Conservation (phyloP, 2,888 invertebrate genomes). For the Lasioglossum leucozonium region DNA sequence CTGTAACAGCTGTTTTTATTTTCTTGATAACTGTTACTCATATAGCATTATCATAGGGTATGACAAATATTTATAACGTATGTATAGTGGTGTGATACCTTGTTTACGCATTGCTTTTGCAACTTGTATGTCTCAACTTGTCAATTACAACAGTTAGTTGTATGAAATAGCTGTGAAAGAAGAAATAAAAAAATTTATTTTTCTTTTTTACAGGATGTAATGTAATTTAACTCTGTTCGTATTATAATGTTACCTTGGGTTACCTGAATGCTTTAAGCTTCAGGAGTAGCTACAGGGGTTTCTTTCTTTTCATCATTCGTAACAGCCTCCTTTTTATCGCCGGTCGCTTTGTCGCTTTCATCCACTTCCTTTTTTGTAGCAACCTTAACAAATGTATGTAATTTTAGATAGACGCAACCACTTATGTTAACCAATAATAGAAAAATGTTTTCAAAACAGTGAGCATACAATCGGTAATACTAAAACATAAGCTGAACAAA, state of each 20-base stretch:
- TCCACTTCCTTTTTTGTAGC: slow-evolving; percentile 81
- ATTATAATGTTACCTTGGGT: slow-evolving; percentile 58
- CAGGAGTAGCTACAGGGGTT: slow-evolving; percentile 80
- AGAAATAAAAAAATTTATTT: slow-evolving; percentile 25
- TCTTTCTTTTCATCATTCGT: slow-evolving; percentile 81
- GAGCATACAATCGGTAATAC: background rate
- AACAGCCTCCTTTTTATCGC: slow-evolving; percentile 79
- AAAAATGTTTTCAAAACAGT: background rate
- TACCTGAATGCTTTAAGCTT: slow-evolving; percentile 77
- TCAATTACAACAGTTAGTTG: slow-evolving; percentile 71
- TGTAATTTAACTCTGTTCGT: background rate
- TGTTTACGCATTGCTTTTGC: slow-evolving; percentile 70
- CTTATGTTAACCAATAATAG: background rate
- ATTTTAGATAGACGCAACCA: slow-evolving; percentile 1
- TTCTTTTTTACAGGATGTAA: background rate
- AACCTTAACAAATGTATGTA: slow-evolving; percentile 72
- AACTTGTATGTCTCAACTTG: slow-evolving; percentile 71
- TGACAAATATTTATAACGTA: slow-evolving; percentile 78
- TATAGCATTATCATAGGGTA: slow-evolving; percentile 77
- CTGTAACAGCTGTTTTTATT: slow-evolving; percentile 66
- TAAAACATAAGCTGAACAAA: background rate
- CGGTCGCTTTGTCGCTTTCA: slow-evolving; percentile 75
- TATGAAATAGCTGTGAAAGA: slow-evolving; percentile 61
- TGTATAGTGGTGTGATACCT: slow-evolving; percentile 73
- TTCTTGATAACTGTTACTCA: slow-evolving; percentile 74